phyloP scores from a whole-genome alignment of 2,113 vertebrate species.

The Felis chaus region DNA sequence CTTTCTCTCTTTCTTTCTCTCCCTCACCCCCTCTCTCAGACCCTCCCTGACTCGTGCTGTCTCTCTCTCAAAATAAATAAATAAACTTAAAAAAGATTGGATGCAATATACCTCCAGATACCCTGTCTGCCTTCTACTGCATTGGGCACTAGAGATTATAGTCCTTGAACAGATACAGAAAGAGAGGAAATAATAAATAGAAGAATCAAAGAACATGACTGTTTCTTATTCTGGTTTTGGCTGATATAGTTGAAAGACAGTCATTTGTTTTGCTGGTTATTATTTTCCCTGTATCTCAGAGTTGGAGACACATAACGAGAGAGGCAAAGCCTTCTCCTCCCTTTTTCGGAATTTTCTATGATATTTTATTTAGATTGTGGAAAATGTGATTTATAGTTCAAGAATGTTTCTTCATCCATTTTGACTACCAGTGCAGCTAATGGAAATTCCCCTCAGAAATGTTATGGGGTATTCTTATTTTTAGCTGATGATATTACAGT shows the following conservation, averaged over 20 bases:
- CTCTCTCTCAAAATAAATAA: too few species aligned
- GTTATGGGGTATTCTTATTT: neutral
- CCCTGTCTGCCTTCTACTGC: neutral
- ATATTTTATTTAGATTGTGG: conserved; percentile 19
- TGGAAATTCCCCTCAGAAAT: neutral
- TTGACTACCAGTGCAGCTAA: neutral
- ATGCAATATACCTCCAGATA: neutral
- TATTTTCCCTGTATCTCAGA: neutral
- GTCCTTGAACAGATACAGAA: neutral
- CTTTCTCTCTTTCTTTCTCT: too few species aligned
- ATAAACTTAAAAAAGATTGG: neutral
- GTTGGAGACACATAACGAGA: neutral
- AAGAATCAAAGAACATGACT: neutral
- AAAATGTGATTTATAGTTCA: conserved; percentile 48
- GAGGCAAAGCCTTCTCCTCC: neutral
- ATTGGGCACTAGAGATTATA: neutral
- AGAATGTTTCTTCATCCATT: conserved; percentile 46
- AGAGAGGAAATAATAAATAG: neutral
- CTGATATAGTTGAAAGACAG: neutral
- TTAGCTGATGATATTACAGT: neutral
- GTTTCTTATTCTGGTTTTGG: neutral
- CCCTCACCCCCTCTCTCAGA: too few species aligned
- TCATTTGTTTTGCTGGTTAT: neutral
- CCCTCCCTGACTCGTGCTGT: too few species aligned
- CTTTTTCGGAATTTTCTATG: neutral